These are phyloP conservation scores for Drosophila mojavensis DNA, from an alignment of 1,140 invertebrate species.

Conservation along the genomic window DNA sequence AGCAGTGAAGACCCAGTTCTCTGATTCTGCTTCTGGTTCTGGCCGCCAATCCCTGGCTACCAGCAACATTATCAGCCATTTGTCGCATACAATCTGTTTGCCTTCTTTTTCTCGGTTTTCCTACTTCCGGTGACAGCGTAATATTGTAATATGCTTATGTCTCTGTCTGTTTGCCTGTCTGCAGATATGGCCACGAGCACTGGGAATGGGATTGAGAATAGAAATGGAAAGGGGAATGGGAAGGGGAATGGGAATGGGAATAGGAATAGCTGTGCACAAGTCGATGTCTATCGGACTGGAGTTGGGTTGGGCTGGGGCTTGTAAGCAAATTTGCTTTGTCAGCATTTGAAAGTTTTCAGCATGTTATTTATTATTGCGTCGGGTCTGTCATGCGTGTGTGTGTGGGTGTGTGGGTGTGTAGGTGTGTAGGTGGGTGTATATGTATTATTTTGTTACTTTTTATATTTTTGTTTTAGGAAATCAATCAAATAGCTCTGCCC, in stretches of 20 bases:
- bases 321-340: slow-evolving; percentile 53
- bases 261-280: neutral
- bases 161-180: slow-evolving; percentile 65
- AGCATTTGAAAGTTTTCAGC: slow-evolving; percentile 56
- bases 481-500: slow-evolving; percentile 64
- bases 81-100: slow-evolving; percentile 81
- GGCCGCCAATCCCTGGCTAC: slow-evolving; percentile 30
- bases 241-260: neutral
- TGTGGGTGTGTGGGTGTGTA: slow-evolving; percentile 3
- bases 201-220: slow-evolving; percentile 26
- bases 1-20: neutral
- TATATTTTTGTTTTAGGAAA: slow-evolving; percentile 58
- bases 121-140: slow-evolving; percentile 80
- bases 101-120: slow-evolving; percentile 39
- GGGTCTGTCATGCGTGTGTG: slow-evolving; percentile 8
- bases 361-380: slow-evolving; percentile 78
- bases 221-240: too few relatives aligned
- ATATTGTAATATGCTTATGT: slow-evolving; percentile 83
- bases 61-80: slow-evolving; percentile 81
- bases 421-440: neutral
- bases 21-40: neutral
- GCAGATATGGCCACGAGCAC: slow-evolving; percentile 43
- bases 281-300: neutral
- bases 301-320: slow-evolving; percentile 3
- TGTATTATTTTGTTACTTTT: slow-evolving; percentile 6